Evolutionary conservation across 2,113 vertebrate species (phyloP).

Genomic region (Podiceps cristatus): DNA sequence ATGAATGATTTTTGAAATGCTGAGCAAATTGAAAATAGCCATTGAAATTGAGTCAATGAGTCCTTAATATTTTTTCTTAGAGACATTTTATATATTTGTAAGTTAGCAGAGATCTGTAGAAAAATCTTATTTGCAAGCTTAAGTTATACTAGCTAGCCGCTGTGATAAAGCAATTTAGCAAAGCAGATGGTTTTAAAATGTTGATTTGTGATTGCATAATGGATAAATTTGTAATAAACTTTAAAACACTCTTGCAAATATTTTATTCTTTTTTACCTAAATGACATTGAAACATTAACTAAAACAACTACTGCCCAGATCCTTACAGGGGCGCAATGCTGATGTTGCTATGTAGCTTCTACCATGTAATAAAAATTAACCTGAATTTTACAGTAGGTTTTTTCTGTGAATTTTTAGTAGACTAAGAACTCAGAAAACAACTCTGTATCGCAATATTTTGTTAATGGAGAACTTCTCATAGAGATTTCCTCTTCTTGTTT

Average conservation of each 20-base stretch:
- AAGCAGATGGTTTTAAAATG: constrained; percentile 6
- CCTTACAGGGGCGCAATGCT: neutral
- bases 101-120: neutral
- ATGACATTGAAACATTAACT: constrained; percentile 24
- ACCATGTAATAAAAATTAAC: neutral
- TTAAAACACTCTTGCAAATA: constrained; percentile 10
- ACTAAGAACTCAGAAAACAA: neutral
- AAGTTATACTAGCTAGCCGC: neutral
- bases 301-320: neutral
- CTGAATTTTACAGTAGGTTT: neutral
- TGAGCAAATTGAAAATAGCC: neutral
- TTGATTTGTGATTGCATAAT: constrained; percentile 14
- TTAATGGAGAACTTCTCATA: neutral
- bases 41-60: neutral
- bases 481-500: neutral
- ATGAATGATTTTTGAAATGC: neutral
- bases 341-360: neutral
- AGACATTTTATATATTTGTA: neutral
- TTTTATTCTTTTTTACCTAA: constrained; percentile 5
- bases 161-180: constrained; percentile 21
- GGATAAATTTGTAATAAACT: neutral
- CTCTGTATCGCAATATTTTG: neutral
- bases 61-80: neutral
- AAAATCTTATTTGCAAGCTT: neutral
- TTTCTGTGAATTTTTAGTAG: neutral